Evolutionary conservation across 2,113 vertebrate species (phyloP), one percentile per base, ranked within the genome.

Genomic region (Channa maculata): DNA sequence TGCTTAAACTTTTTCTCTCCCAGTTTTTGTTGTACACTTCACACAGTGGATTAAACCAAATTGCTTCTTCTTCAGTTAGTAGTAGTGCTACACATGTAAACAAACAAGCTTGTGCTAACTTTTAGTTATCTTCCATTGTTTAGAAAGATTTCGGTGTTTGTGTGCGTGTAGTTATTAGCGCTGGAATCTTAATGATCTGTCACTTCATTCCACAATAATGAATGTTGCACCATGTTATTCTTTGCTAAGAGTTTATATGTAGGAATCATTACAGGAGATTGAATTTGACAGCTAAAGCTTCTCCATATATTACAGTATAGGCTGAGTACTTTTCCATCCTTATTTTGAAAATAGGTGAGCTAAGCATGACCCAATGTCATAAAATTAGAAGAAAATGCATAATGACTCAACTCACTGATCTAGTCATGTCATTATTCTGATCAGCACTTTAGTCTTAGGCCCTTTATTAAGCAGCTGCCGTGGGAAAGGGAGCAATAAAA

Each of bases 141-240:
- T 24, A 24, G 24, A 24, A 24, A 24, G 24, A 24, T 24, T 24
- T 67, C 39, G 82, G 78, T 71, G 51, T 24, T 24, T 24, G 24
- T 24, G 71, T 88, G 86, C 83, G 85, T 86, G 80, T 24, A 24
- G 63, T 62, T 62, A 73, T 80, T 79, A 79, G 61, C 37, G 24
- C 48, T 64, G 65, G 67, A 68, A 71, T 82, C 73, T 57, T 13
- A 4, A 60, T 68, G 44, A 63, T 72, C 76, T 73, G 57, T 71
- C 52, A 72, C 71, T 77, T 74, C 39, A 74, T 70, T 86, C 55
- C 61, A 55, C 83, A 54, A 84, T 88, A 80, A 75, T 86, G 74
- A 81, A 80, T 55, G 55, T 71, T 80, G 64, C 51, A 36, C 62
- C 49, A 2, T 71, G 46, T 78, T 66, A 82, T 48, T 62, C 36